A percentile compares a stretch with the other conserved stretches of the same genome.
phyloP scores from a whole-genome alignment of 1,140 invertebrate genomes.

The Hormaphis cornu region DNA sequence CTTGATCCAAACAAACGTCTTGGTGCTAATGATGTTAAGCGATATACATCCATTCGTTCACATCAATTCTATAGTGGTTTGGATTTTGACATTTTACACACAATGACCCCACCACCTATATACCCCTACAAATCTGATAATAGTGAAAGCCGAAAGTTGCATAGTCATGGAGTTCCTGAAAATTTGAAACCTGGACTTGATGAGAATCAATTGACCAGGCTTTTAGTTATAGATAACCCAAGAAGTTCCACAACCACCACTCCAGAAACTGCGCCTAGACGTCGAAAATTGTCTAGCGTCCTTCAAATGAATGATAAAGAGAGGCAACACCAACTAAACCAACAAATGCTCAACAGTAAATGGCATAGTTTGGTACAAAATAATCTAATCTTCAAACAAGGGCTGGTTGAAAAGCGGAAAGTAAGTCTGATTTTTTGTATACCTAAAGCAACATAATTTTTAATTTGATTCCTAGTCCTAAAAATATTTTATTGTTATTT shows the following conservation, averaged over 20 bases:
- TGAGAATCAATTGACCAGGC: slow-evolving; percentile 63
- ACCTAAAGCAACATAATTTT: not conserved
- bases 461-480: not conserved
- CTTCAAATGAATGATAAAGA: slow-evolving; percentile 51
- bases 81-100: slow-evolving; percentile 70
- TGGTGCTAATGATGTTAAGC: slow-evolving; percentile 66
- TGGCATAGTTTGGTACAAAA: slow-evolving; percentile 82
- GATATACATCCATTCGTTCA: slow-evolving; percentile 70
- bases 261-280: slow-evolving; percentile 41
- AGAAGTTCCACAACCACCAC: not conserved
- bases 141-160: slow-evolving; percentile 60
- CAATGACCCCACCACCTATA: slow-evolving; percentile 70
- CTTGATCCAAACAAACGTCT: slow-evolving; percentile 68
- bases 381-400: slow-evolving; percentile 89
- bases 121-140: slow-evolving; percentile 69
- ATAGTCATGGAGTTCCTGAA: slow-evolving; percentile 53
- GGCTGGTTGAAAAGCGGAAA: slow-evolving; percentile 88
- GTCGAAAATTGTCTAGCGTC: slow-evolving; percentile 43
- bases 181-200: slow-evolving; percentile 76
- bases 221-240: slow-evolving; percentile 55
- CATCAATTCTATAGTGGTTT: slow-evolving; percentile 80
- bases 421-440: slow-evolving; percentile 41
- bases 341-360: slow-evolving; percentile 64
- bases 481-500: no score
- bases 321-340: slow-evolving; percentile 49